phyloP scores from a whole-genome alignment of 2,113 vertebrate genomes.

The Microcebus lehilahytsara region DNA sequence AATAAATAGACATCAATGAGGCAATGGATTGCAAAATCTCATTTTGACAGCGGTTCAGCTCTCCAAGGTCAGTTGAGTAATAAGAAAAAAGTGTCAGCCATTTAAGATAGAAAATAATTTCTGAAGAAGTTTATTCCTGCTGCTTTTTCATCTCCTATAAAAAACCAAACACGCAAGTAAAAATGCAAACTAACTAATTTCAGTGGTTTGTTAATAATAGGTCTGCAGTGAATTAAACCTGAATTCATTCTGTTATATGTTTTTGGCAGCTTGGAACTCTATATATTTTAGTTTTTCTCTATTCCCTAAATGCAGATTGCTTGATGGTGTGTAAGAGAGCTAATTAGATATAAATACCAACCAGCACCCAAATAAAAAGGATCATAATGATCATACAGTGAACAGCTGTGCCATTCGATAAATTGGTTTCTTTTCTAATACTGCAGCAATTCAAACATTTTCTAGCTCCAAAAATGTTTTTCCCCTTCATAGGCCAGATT shows the following conservation, averaged over 20 bases:
- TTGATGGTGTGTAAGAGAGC: constrained; percentile 77
- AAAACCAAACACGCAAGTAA: constrained; percentile 11
- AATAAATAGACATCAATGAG: constrained; percentile 33
- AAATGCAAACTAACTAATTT: constrained; percentile 58
- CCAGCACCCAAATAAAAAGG: constrained; percentile 82
- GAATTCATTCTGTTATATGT: constrained; percentile 62
- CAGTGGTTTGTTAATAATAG: constrained; percentile 62
- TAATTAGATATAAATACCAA: constrained; percentile 85
- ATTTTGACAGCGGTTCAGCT: constrained; percentile 45
- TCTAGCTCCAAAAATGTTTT: constrained; percentile 54
- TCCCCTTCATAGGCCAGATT: constrained; percentile 42
- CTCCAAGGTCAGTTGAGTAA: constrained; percentile 31
- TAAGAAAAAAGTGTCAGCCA: background rate
- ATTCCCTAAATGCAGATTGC: constrained; percentile 78
- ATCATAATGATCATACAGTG: constrained; percentile 78
- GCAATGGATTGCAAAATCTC: constrained; percentile 42
- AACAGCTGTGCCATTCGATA: constrained; percentile 82
- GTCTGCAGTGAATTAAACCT: constrained; percentile 68
- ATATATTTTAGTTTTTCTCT: constrained; percentile 72
- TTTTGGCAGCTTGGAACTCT: constrained; percentile 76
- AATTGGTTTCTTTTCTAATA: constrained; percentile 75
- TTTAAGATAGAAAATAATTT: constrained; percentile 44
- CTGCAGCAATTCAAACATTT: constrained; percentile 68
- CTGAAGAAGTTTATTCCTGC: constrained; percentile 51
- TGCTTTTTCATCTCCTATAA: constrained; percentile 28